These are phyloP conservation scores for Agapetus fuscipes DNA, from an alignment of 2,888 invertebrate species.

Conservation along the genomic window DNA sequence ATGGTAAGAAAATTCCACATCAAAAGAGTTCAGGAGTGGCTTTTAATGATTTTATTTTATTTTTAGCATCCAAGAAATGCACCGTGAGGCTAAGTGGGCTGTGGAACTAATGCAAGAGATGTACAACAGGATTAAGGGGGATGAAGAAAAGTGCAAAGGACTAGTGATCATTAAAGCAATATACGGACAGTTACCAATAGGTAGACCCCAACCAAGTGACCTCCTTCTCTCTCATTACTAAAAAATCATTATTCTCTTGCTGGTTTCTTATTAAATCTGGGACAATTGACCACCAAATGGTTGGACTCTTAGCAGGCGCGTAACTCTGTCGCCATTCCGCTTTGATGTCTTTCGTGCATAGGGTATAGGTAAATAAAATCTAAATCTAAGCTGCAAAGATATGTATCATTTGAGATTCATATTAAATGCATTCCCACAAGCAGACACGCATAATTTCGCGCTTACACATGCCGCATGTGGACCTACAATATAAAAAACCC, in stretches of 20 bases:
- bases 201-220: constrained; percentile 24
- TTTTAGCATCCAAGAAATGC: constrained; percentile 61
- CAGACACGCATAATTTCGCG: too few species aligned
- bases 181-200: constrained; percentile 59
- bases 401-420: too few species aligned
- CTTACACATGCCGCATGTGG: too few species aligned
- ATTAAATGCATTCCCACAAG: too few species aligned
- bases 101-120: constrained; percentile 87
- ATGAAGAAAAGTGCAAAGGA: constrained; percentile 76
- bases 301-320: background rate
- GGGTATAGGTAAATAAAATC: too few species aligned
- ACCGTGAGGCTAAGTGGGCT: constrained; percentile 76
- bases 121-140: constrained; percentile 68
- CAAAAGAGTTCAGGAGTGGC: too few species aligned
- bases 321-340: too few species aligned
- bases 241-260: background rate
- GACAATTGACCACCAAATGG: background rate
- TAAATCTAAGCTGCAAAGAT: too few species aligned
- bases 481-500: too few species aligned
- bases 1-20: too few species aligned
- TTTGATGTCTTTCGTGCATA: too few species aligned
- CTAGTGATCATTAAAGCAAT: constrained; percentile 76
- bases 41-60: background rate
- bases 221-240: background rate
- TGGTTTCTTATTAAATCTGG: background rate